phyloP scores from a whole-genome alignment of 2,888 invertebrate genomes.

The Campoplex nolae region DNA sequence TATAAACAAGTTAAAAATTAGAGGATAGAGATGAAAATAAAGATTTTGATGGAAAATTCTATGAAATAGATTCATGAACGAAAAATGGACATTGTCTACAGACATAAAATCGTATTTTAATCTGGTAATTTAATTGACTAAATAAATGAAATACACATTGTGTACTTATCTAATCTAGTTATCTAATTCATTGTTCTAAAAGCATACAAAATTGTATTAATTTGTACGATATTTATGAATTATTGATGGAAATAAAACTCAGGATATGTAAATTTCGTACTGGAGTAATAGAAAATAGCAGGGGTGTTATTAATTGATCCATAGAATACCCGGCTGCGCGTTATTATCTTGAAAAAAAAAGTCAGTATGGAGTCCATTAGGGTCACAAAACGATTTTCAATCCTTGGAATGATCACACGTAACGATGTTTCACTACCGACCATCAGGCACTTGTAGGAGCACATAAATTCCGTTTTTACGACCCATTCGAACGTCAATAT shows the following conservation, averaged over 20 bases:
- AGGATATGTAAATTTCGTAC: neutral
- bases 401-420: constrained; percentile 31
- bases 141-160: neutral
- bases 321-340: constrained; percentile 20
- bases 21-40: too few species aligned
- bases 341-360: constrained; percentile 43
- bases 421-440: constrained; percentile 42
- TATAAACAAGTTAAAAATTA: too few species aligned
- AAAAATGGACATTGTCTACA: neutral
- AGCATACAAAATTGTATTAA: neutral
- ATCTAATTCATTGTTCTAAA: too few species aligned
- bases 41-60: too few species aligned
- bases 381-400: constrained; percentile 59
- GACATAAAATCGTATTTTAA: neutral
- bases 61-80: neutral
- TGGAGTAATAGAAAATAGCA: neutral
- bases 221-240: neutral
- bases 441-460: constrained; percentile 59
- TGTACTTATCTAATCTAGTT: too few species aligned
- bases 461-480: constrained; percentile 63
- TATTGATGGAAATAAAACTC: neutral
- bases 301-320: constrained; percentile 14
- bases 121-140: too few species aligned
- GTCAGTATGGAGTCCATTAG: constrained; percentile 42
- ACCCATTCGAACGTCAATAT: constrained; percentile 78